Percentiles rank a stretch among this genome's conserved stretches.
phyloP scores from a whole-genome alignment of 2,113 vertebrate species.

The Gavialis gangeticus region DNA sequence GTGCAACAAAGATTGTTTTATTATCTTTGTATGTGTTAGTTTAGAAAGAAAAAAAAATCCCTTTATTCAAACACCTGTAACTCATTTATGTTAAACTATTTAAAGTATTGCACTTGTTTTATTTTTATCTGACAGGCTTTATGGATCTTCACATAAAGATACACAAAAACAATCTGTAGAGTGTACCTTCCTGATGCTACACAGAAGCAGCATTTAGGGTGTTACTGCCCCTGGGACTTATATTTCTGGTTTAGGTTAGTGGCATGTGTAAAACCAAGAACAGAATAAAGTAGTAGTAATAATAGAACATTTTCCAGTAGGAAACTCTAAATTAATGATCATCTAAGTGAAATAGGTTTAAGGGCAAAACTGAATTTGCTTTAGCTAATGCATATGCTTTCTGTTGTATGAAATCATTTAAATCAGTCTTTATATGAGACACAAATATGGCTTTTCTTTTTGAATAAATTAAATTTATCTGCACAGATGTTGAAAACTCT shows the following conservation, averaged over 20 bases:
- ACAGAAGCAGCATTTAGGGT: constrained; percentile 12
- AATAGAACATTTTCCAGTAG: background rate
- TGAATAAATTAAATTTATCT: constrained; percentile 78
- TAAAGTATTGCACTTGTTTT: constrained; percentile 13
- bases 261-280: constrained; percentile 19
- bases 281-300: background rate
- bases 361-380: constrained; percentile 36
- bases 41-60: constrained; percentile 18
- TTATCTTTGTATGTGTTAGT: background rate
- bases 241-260: background rate
- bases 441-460: constrained; percentile 46
- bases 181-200: background rate
- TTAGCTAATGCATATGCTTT: constrained; percentile 52
- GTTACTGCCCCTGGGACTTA: background rate
- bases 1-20: background rate
- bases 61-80: constrained; percentile 18
- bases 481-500: constrained; percentile 76
- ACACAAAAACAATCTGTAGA: background rate
- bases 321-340: constrained; percentile 24
- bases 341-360: constrained; percentile 19
- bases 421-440: constrained; percentile 53
- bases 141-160: background rate
- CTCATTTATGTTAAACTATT: constrained; percentile 10
- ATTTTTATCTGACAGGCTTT: constrained; percentile 11
- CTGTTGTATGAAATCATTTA: constrained; percentile 64